These are phyloP conservation scores for Amphiprion ocellaris DNA, from an alignment of 2,113 vertebrate species.

Conservation along the genomic window DNA sequence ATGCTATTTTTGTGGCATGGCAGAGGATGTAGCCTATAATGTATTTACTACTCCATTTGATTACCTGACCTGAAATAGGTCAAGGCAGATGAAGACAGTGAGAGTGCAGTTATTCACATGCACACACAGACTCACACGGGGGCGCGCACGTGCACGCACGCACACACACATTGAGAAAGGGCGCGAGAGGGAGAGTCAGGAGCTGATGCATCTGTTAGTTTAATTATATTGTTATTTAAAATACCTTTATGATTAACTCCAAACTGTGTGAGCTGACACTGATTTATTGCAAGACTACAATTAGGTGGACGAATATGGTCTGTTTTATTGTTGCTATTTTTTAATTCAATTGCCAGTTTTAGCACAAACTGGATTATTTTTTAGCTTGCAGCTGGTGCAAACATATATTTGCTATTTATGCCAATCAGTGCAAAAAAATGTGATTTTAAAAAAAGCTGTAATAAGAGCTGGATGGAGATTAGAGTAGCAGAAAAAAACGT, in stretches of 20 bases:
- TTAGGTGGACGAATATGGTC: background rate
- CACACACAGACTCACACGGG: constrained; percentile 30
- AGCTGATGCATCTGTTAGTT: constrained; percentile 62
- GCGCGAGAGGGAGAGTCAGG: constrained; percentile 17
- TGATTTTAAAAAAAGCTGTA: constrained; percentile 3
- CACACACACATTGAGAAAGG: background rate
- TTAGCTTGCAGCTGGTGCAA: constrained; percentile 8
- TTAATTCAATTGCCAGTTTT: constrained; percentile 1
- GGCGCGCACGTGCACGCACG: constrained; percentile 12
- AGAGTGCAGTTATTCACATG: constrained; percentile 77
- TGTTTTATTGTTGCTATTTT: background rate
- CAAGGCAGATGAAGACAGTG: constrained; percentile 76
- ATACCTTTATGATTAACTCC: background rate
- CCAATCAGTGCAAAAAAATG: background rate
- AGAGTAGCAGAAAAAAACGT: constrained; percentile 33
- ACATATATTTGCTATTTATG: background rate
- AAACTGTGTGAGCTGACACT: constrained; percentile 31
- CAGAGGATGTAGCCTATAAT: constrained; percentile 49
- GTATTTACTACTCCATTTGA: constrained; percentile 73
- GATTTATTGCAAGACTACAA: background rate
- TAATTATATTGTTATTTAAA: constrained; percentile 39
- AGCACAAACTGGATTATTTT: constrained; percentile 6
- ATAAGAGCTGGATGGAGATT: constrained; percentile 48
- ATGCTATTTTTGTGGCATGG: constrained; percentile 50
- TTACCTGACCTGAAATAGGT: constrained; percentile 79